A percentile compares a stretch with the other conserved stretches of the same genome.
Evolutionary conservation across 2,113 vertebrate genomes (phyloP).

Genomic region (Bubo scandiacus): DNA sequence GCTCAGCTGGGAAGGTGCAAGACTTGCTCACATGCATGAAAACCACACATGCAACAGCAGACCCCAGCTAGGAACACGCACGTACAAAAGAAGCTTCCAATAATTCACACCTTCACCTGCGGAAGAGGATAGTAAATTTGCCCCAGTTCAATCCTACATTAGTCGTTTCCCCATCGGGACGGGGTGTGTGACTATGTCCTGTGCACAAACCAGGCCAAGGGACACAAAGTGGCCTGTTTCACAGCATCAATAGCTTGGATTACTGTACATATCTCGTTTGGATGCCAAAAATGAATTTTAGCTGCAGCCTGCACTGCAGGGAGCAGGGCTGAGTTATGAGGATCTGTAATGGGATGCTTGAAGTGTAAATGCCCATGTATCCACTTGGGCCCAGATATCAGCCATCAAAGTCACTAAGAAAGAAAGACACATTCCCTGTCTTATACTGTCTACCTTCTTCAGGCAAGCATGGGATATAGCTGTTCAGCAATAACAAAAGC

Average conservation of each 20-base stretch:
- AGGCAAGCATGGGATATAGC: neutral
- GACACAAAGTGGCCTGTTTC: neutral
- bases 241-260: neutral
- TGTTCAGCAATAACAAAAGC: neutral
- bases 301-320: neutral
- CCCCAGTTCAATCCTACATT: neutral
- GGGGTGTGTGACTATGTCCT: neutral
- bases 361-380: neutral
- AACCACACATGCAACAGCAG: neutral
- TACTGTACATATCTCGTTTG: accelerated
- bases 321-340: neutral
- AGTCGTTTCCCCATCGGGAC: accelerated
- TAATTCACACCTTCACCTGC: neutral
- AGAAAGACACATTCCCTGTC: neutral
- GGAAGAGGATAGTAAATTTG: neutral
- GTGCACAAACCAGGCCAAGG: neutral
- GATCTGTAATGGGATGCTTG: neutral
- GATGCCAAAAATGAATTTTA: neutral
- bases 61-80: neutral
- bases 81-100: neutral
- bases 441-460: neutral
- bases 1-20: neutral
- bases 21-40: neutral
- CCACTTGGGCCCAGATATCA: neutral
- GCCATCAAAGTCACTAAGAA: neutral